A percentile compares a stretch with the other conserved stretches of the same genome.
Evolutionary conservation across 2,888 invertebrate genomes (phyloP).

Genomic region (Acheta domesticus): DNA sequence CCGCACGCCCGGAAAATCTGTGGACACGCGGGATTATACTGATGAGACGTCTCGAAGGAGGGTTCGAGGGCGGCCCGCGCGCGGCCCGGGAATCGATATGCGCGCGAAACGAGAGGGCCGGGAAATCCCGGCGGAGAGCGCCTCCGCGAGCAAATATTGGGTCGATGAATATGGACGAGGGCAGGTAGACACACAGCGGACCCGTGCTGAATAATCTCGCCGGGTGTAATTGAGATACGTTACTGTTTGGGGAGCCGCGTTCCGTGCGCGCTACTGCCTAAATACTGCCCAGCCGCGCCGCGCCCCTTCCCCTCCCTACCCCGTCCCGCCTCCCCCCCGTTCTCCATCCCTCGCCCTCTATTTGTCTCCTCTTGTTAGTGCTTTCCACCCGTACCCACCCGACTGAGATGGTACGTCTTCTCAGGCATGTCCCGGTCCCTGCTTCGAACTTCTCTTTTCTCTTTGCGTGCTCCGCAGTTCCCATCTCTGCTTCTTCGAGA

Average conservation of each 20-base stretch:
- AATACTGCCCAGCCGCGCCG: background rate
- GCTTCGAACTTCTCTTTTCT: too few species aligned
- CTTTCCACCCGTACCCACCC: too few species aligned
- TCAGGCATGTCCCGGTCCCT: too few species aligned
- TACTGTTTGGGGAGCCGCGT: background rate
- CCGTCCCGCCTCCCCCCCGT: background rate
- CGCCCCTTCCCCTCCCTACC: background rate
- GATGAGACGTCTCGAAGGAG: too few species aligned
- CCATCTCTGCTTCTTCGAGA: too few species aligned
- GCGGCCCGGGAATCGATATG: background rate
- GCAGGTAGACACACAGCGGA: constrained; percentile 1
- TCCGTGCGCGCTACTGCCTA: background rate
- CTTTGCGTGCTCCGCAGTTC: too few species aligned
- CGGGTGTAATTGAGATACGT: constrained; percentile 7
- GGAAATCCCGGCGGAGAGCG: background rate
- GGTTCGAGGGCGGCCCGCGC: background rate
- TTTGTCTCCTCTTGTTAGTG: background rate
- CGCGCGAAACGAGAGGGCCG: background rate
- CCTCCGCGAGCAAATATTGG: constrained; percentile 10
- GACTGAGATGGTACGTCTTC: too few species aligned
- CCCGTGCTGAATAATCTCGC: background rate
- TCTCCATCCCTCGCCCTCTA: background rate
- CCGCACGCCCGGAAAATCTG: too few species aligned
- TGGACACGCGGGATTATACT: too few species aligned
- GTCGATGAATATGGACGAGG: constrained; percentile 11